Conservation (phyloP, 2,113 vertebrate species). For the Carassius gibelio region DNA sequence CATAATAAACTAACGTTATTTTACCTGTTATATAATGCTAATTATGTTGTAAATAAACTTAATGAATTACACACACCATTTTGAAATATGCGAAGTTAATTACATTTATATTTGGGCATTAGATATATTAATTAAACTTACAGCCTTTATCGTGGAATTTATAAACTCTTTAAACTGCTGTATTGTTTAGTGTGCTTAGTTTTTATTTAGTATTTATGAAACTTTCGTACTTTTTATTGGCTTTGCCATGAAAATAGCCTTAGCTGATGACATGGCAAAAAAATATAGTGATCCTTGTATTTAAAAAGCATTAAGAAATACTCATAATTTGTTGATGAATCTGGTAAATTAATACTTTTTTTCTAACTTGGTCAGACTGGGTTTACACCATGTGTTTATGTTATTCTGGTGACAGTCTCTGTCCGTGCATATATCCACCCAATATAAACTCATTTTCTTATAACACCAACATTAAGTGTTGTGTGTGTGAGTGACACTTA, state of each 20-base stretch:
- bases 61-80: no score
- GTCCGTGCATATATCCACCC: not conserved
- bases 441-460: not conserved
- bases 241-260: no score
- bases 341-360: not conserved
- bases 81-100: not conserved
- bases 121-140: no score
- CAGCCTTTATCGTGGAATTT: no score
- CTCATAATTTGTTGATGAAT: not conserved
- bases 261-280: no score
- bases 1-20: not conserved
- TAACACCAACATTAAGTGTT: not conserved
- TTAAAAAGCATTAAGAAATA: not conserved
- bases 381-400: not conserved
- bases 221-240: no score
- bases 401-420: not conserved
- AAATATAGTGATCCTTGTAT: not conserved
- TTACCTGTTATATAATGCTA: not conserved
- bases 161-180: no score
- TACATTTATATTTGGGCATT: no score
- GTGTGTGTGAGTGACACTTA: not conserved
- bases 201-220: no score
- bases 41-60: no score
- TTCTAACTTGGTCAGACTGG: not conserved
- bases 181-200: no score